Evolutionary conservation across 2,888 invertebrate genomes (phyloP).

Genomic region (Geotrupes spiniger): DNA sequence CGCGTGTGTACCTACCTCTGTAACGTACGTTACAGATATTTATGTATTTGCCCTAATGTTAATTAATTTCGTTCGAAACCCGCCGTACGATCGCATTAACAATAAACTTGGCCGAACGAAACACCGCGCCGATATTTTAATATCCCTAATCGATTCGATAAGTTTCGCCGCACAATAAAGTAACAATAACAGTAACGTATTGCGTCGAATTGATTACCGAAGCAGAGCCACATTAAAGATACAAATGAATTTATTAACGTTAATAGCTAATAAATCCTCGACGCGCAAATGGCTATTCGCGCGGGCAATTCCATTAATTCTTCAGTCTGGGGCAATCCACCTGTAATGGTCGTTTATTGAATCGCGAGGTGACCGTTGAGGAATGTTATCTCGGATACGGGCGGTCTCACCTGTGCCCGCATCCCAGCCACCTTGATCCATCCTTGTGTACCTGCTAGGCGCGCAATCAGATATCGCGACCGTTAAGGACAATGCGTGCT

Average conservation of each 20-base stretch:
- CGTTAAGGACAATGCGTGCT: conserved; percentile 12
- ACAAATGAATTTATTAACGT: conserved; percentile 12
- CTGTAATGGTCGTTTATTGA: conserved; percentile 10
- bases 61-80: too few species aligned
- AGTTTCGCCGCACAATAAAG: too few species aligned
- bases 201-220: too few species aligned
- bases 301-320: conserved; percentile 5
- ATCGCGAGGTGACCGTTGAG: conserved; percentile 15
- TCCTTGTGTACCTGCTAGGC: conserved; percentile 6
- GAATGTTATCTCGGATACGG: conserved; percentile 17
- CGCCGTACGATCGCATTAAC: too few species aligned
- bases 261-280: conserved; percentile 12
- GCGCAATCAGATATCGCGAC: conserved; percentile 8
- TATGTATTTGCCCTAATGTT: too few species aligned
- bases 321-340: conserved; percentile 7
- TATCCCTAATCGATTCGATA: too few species aligned
- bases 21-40: too few species aligned
- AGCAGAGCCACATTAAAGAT: too few species aligned
- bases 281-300: conserved; percentile 2
- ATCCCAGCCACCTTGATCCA: conserved; percentile 10
- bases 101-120: too few species aligned
- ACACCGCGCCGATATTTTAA: too few species aligned
- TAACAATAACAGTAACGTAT: too few species aligned
- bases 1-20: too few species aligned
- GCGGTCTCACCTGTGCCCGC: conserved; percentile 17